These are phyloP conservation scores for Luidia sarsii DNA, from an alignment of 53 echinoderm and acorn worm species.

Conservation along the genomic window DNA sequence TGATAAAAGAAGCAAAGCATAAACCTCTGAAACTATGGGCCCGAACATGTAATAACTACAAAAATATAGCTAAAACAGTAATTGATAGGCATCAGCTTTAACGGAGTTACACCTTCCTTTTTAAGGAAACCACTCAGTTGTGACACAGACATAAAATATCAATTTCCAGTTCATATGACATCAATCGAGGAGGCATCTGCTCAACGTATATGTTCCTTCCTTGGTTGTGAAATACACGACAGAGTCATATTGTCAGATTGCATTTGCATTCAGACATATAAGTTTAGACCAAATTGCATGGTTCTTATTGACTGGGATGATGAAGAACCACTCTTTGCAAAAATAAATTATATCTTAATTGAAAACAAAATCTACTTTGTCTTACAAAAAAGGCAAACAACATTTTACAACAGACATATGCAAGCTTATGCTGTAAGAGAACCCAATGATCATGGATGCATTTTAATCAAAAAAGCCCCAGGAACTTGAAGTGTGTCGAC, in stretches of 20 bases:
- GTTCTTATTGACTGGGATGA: slow-evolving; percentile 38
- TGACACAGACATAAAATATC: slow-evolving; percentile 14
- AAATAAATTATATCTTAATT: background rate
- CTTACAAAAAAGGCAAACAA: background rate
- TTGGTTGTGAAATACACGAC: background rate
- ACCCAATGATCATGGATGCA: background rate
- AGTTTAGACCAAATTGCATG: slow-evolving; percentile 32
- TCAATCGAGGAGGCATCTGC: background rate
- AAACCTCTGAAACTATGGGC: too few relatives aligned
- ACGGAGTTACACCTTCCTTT: slow-evolving; percentile 4
- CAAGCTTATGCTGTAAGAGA: background rate
- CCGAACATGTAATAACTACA: too few relatives aligned
- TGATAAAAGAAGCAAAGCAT: too few relatives aligned
- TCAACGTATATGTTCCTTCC: background rate
- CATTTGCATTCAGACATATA: slow-evolving; percentile 3
- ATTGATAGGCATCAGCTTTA: slow-evolving; percentile 47
- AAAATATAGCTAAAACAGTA: slow-evolving; percentile 53
- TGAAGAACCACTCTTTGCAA: slow-evolving; percentile 6
- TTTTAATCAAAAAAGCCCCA: background rate
- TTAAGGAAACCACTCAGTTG: background rate
- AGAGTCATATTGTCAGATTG: background rate
- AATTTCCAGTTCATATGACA: slow-evolving; percentile 15
- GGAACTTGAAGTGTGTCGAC: slow-evolving; percentile 3
- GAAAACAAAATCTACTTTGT: background rate
- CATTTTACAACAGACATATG: background rate